These are phyloP conservation scores for Periphyllus acericola DNA, from an alignment of 2,888 invertebrate species.

Conservation along the genomic window DNA sequence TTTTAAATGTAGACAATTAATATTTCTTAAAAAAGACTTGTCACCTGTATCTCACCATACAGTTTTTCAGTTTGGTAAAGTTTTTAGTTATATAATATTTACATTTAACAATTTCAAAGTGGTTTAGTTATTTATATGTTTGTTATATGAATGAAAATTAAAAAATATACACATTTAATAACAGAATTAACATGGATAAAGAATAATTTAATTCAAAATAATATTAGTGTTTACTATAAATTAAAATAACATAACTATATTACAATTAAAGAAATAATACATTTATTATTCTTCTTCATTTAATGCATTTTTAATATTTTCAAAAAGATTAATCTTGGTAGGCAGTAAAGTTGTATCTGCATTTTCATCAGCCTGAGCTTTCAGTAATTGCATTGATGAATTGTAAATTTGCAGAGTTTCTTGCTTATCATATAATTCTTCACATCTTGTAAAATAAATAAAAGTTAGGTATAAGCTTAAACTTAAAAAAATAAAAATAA, in stretches of 20 bases:
- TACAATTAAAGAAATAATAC: not conserved
- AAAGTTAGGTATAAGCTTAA: not conserved
- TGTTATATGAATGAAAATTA: not conserved
- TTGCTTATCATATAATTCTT: slow-evolving; percentile 43
- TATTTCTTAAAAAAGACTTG: too few species aligned
- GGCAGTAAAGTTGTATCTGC: not conserved
- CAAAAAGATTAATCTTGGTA: not conserved
- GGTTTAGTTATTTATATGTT: not conserved
- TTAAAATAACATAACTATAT: too few species aligned
- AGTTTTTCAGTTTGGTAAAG: too few species aligned
- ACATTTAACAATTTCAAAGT: too few species aligned
- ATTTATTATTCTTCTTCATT: not conserved
- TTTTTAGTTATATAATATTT: too few species aligned
- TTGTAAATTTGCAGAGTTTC: slow-evolving; percentile 15
- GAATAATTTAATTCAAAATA: not conserved
- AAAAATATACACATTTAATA: not conserved
- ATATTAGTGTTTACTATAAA: too few species aligned
- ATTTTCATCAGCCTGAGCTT: slow-evolving; percentile 46
- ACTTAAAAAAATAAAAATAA: too few species aligned
- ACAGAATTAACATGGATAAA: not conserved
- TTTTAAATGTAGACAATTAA: too few species aligned
- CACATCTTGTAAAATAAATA: slow-evolving; percentile 40
- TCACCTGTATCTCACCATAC: too few species aligned
- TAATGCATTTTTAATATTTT: slow-evolving; percentile 11
- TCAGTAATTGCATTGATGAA: slow-evolving; percentile 30